phyloP scores from a whole-genome alignment of 2,888 invertebrate genomes.

The Oxytorus armatus region DNA sequence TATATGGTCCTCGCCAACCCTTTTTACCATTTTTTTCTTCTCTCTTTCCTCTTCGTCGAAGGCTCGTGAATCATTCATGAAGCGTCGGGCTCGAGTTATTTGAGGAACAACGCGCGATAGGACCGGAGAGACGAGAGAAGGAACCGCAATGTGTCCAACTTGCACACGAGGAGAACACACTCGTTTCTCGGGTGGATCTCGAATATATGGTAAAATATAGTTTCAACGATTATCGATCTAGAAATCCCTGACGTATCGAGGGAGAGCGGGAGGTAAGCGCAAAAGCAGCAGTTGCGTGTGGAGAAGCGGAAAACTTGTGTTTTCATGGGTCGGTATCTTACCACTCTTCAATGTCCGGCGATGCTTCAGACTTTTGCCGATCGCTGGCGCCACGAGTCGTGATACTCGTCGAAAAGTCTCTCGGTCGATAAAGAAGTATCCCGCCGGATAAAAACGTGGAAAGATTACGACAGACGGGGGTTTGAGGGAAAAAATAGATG shows the following conservation, averaged over 20 bases:
- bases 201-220: neutral
- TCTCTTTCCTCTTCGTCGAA: slow-evolving; percentile 28
- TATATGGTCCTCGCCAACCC: slow-evolving; percentile 37
- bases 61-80: slow-evolving; percentile 68
- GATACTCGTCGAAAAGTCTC: slow-evolving; percentile 9
- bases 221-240: slow-evolving; percentile 6
- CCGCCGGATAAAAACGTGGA: neutral
- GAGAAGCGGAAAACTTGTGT: neutral
- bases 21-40: slow-evolving; percentile 22
- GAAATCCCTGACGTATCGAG: slow-evolving; percentile 38
- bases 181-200: slow-evolving; percentile 1
- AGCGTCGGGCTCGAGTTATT: slow-evolving; percentile 68
- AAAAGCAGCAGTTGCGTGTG: neutral
- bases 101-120: slow-evolving; percentile 61
- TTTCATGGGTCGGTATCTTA: slow-evolving; percentile 53
- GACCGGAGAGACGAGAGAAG: slow-evolving; percentile 34
- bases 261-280: neutral
- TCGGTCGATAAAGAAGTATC: slow-evolving; percentile 71
- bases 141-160: slow-evolving; percentile 11
- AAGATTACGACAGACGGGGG: no score
- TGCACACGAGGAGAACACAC: slow-evolving; percentile 48
- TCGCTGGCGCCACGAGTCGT: slow-evolving; percentile 62
- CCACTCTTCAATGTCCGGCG: neutral
- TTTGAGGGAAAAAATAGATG: neutral
- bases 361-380: slow-evolving; percentile 46